phyloP scores from a whole-genome alignment of 2,888 invertebrate species.

The Tubulanus polymorphus region DNA sequence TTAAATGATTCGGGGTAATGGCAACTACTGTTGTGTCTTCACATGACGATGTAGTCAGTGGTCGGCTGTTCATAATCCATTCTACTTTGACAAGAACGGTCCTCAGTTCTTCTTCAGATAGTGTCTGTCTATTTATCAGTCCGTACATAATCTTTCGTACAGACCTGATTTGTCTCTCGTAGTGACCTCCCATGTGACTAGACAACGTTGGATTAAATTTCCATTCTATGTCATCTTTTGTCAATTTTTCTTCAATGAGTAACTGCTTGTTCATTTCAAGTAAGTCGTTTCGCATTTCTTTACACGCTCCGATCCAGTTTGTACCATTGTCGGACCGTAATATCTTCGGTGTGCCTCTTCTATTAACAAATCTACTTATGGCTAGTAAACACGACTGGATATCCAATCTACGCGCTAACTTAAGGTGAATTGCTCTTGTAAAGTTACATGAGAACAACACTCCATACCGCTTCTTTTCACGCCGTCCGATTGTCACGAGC shows the following conservation, averaged over 20 bases:
- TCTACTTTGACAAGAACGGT: neutral
- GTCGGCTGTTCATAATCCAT: neutral
- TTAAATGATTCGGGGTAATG: neutral
- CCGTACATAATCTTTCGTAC: conserved; percentile 2
- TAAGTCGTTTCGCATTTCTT: conserved; percentile 2
- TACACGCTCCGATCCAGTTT: conserved; percentile 1
- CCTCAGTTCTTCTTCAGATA: neutral
- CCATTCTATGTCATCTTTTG: neutral
- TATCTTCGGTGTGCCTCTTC: neutral
- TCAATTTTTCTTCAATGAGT: neutral
- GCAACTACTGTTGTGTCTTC: neutral
- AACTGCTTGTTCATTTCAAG: conserved; percentile 1
- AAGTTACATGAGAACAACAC: neutral
- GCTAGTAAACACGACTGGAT: neutral
- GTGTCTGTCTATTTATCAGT: neutral
- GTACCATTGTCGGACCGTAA: conserved; percentile 6
- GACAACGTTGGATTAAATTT: neutral
- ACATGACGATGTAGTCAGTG: neutral
- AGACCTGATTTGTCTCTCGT: conserved; percentile 2
- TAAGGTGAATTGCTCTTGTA: neutral
- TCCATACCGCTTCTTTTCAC: neutral
- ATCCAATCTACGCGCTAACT: neutral
- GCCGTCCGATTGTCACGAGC: neutral
- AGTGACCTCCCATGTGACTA: neutral
- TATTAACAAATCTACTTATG: neutral